Base-by-base conservation (phyloP, 1,140 invertebrate species). In the Orius insidiosus region DNA sequence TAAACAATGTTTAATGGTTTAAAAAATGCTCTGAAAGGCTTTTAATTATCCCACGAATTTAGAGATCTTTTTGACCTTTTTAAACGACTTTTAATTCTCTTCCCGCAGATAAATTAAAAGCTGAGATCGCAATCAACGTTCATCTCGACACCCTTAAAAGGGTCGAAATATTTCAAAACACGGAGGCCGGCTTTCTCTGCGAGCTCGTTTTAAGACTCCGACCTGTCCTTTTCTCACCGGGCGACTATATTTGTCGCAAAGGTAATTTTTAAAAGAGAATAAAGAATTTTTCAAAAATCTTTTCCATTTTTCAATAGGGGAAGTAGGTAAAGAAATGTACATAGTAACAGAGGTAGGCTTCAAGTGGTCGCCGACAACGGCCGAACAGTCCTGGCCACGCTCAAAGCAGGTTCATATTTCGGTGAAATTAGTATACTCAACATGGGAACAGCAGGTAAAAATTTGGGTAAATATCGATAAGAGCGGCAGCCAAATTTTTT, bases 351-450 rank as follows among this genome's bases (percentile, higher is more conserved):
- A 54, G 93, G 94, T 49, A 73, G 85, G 54, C 75, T 98, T 34
- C 90, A 96, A 66, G 93, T 98, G 52, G 92, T 98, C 30, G 87
- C 87, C 11, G 89, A 94, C 69, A 93, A 97, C 68, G 92, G 92
- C 39, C 87, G 90, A 65, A 93, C 89, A 16, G 92, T 97, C 35
- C 71, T 98, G 60, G 93, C 93, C 52, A 96, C 90, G 48, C 72
- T 98, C 52, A 88, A 89, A 65, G 88, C 89, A 53, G 93, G 93
- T 63, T 94, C 88, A 63, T 98, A 98, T 76, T 98, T 98, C 70
- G 95, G 95, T 55, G 95, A 98, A 75, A 97, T 98, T 70, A 93
- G 87, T 71, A 96, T 98, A 69, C 78, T 98, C 63, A 98, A 98
- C 74, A 98, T 98, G 90, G 93, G 93, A 66, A 95, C 89, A 60